phyloP scores from a whole-genome alignment of 2,113 vertebrate species.

The Tonatia bakeri region DNA sequence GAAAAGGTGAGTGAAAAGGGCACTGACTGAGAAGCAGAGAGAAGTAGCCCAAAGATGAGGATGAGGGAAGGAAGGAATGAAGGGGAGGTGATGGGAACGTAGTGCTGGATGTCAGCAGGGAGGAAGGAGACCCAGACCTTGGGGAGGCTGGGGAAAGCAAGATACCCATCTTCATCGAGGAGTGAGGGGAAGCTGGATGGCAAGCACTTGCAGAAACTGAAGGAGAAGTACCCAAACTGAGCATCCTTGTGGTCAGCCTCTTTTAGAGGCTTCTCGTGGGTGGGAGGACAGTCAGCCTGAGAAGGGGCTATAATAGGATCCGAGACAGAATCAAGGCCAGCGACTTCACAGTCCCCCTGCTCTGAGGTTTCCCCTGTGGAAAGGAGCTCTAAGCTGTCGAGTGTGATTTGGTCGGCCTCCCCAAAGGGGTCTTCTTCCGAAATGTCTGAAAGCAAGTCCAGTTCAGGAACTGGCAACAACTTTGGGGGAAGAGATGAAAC shows the following conservation, averaged over 20 bases:
- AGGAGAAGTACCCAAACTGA: conserved; percentile 70
- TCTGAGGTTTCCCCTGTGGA: conserved; percentile 57
- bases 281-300: conserved; percentile 36
- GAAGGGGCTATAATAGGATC: conserved; percentile 36
- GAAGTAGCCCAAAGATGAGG: conserved; percentile 89
- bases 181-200: conserved; percentile 77
- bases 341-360: conserved; percentile 15
- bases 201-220: conserved; percentile 78
- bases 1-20: conserved; percentile 89
- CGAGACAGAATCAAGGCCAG: background rate
- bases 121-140: conserved; percentile 84
- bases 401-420: conserved; percentile 73
- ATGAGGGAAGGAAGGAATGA: conserved; percentile 90
- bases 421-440: conserved; percentile 87
- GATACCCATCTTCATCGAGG: conserved; percentile 84
- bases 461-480: conserved; percentile 87
- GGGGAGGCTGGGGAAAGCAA: conserved; percentile 85
- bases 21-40: conserved; percentile 93
- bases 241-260: conserved; percentile 55
- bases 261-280: conserved; percentile 49
- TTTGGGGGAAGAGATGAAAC: conserved; percentile 82
- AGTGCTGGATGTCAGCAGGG: conserved; percentile 79
- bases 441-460: conserved; percentile 91
- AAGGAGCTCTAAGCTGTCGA: conserved; percentile 68
- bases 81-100: conserved; percentile 82